phyloP scores from a whole-genome alignment of 2,113 vertebrate genomes.

The Cyphomyrus plagiostoma region DNA sequence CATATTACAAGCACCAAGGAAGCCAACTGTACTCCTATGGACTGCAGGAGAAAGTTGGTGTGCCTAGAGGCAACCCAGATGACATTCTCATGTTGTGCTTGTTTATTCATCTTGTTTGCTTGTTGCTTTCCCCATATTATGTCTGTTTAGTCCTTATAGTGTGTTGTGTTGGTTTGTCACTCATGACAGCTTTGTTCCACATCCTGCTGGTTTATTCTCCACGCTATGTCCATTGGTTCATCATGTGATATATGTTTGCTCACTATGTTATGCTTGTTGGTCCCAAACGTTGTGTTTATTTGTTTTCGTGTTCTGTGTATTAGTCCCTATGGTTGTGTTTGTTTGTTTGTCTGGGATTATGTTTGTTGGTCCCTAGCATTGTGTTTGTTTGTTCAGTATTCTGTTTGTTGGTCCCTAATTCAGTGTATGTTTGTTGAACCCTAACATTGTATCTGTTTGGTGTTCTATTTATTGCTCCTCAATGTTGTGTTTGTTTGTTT shows the following conservation, averaged over 20 bases:
- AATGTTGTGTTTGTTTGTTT: background rate
- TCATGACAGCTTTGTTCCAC: background rate
- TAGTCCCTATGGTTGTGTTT: background rate
- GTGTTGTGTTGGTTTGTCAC: background rate
- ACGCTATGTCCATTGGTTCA: background rate
- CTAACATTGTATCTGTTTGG: conserved; percentile 10
- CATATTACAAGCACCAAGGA: background rate
- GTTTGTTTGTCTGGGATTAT: background rate
- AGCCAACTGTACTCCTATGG: background rate
- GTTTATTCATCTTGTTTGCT: background rate
- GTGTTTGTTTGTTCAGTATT: background rate
- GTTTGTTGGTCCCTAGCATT: background rate
- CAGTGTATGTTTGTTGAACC: background rate
- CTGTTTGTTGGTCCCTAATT: background rate
- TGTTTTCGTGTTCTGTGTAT: background rate
- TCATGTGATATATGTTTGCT: background rate
- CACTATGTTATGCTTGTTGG: background rate
- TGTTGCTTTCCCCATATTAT: background rate
- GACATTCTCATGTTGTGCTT: background rate
- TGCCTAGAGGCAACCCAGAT: background rate
- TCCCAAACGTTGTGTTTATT: background rate
- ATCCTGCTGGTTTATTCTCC: background rate
- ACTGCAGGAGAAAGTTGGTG: background rate
- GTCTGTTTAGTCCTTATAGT: too few relatives aligned
- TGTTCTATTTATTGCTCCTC: background rate